These are phyloP conservation scores for Tetragnatha montana DNA, from an alignment of 2,888 invertebrate species.

Conservation along the genomic window DNA sequence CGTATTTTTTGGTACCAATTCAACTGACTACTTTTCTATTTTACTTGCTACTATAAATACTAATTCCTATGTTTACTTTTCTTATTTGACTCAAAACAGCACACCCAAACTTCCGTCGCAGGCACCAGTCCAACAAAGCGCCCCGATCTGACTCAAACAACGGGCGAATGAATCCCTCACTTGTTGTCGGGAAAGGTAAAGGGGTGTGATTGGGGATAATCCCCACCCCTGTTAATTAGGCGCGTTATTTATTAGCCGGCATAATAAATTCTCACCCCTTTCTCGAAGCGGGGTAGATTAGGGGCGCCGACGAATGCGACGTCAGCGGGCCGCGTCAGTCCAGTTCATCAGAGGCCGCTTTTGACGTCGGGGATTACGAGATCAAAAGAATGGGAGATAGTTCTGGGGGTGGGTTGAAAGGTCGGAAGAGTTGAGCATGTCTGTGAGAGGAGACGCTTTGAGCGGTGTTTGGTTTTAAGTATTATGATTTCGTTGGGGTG, in stretches of 20 bases:
- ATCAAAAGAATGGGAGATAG: background rate
- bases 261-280: constrained; percentile 36
- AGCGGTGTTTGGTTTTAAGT: too few species aligned
- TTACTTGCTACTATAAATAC: too few species aligned
- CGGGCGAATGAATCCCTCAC: background rate
- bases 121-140: background rate
- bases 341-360: background rate
- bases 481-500: too few species aligned
- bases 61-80: too few species aligned
- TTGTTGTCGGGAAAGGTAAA: background rate
- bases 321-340: background rate
- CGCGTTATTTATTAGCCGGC: constrained; percentile 50
- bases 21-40: too few species aligned
- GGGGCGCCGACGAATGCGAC: background rate
- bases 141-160: background rate
- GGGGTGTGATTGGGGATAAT: background rate
- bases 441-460: background rate
- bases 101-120: too few species aligned
- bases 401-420: background rate
- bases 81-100: too few species aligned
- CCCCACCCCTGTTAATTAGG: constrained; percentile 31
- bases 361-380: background rate
- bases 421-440: background rate
- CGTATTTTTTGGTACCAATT: too few species aligned
- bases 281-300: constrained; percentile 10